These are phyloP conservation scores for Synaphobranchus kaupii DNA, from an alignment of 2,797 vertebrate species.

Conservation along the genomic window DNA sequence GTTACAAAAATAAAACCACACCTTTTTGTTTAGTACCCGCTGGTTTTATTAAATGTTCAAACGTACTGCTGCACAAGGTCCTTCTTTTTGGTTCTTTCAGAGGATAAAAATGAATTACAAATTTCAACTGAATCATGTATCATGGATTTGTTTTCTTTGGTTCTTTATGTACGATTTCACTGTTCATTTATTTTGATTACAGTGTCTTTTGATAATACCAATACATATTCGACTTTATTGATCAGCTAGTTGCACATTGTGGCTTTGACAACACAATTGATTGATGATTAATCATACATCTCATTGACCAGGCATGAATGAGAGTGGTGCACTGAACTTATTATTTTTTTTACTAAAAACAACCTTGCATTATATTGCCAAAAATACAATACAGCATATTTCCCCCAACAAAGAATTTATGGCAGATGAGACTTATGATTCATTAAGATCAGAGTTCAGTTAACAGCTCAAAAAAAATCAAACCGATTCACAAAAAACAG, in stretches of 20 bases:
- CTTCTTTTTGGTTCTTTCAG: not conserved
- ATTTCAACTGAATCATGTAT: not conserved
- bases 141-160: not conserved
- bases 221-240: not conserved
- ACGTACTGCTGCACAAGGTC: constrained; percentile 12
- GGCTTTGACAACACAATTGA: not conserved
- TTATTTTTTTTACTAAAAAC: not conserved
- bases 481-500: not conserved
- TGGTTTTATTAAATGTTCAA: constrained; percentile 46
- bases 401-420: not conserved
- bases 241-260: not conserved
- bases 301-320: not conserved
- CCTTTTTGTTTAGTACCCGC: constrained; percentile 41
- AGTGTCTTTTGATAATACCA: not conserved
- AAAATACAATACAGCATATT: not conserved
- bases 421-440: not conserved
- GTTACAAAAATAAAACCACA: constrained; percentile 25
- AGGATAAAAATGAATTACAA: not conserved
- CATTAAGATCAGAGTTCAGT: not conserved
- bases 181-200: not conserved
- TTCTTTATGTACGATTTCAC: not conserved
- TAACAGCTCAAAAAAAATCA: not conserved
- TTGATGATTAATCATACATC: no score
- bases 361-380: not conserved
- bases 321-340: not conserved